Evolutionary conservation across 35 echinoderm and acorn worm species (phyloP), one percentile per base, ranked within the genome.

Genomic region (Heliocidaris erythrogramma): DNA sequence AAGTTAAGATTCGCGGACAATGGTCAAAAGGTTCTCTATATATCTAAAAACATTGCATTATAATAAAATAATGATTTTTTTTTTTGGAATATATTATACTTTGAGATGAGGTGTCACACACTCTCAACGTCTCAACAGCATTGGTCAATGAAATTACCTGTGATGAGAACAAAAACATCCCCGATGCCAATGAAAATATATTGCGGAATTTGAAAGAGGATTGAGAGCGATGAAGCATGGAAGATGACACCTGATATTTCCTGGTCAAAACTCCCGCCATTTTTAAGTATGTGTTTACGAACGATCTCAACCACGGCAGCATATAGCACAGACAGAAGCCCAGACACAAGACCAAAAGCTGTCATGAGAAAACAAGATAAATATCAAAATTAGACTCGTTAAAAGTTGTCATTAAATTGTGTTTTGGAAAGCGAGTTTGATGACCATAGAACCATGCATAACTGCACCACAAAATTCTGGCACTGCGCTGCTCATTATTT

Each of bases 161-260:
- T 87, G 27, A 94, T 94, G 48, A 86, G 85, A 48, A 86, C 85
- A 30, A 94, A 94, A 18, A 88, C 32, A 13, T 94, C 94, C 42
- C 65, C 85, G 6, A 86, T 48, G 17, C 94, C 98, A 30, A 99
- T 96, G 16, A 97, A 86, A 11, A 95, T 92, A 88, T 94, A 99
- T 47, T 99, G 97, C n/a, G 98, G 98, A 61, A 99, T 92, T 89
- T 97, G 98, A 32, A 88, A 96, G 53, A 96, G 96, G 35, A 97
- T 96, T 9, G 93, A 91, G 11, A 99, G 49, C 69, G 91, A 24
- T 17, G 98, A 97, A 18, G 98, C 95, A 59, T 97, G 96, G 91
- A 96, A 99, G 5, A 14, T 60, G 48, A 95, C 52, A 16, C 85
- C 86, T 12, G 95, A 95, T 8, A 99, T 85, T 3, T 60, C 30